Percentiles rank a stretch among this genome's conserved stretches.
These are phyloP conservation scores for Hypomecis punctinalis DNA, from an alignment of 2,888 invertebrate species.

Conservation along the genomic window DNA sequence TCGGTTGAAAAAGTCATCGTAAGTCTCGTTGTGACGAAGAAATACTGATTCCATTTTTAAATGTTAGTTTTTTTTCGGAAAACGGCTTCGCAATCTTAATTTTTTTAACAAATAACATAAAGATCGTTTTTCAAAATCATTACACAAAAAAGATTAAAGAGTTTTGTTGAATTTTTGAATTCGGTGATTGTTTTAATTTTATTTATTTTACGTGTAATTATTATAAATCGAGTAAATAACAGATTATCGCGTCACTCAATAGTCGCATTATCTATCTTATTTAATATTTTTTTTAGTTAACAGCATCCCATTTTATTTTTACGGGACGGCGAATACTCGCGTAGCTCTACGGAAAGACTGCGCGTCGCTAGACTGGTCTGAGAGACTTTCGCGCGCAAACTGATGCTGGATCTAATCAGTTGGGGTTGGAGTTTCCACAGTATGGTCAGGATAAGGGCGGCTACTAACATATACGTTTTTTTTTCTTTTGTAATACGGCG, in stretches of 20 bases:
- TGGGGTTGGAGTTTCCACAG: background rate
- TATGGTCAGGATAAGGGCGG: too few species aligned
- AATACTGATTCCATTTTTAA: conserved; percentile 61
- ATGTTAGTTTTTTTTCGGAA: background rate
- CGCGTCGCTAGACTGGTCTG: conserved; percentile 23
- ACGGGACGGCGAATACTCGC: conserved; percentile 9
- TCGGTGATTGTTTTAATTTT: too few species aligned
- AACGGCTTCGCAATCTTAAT: background rate
- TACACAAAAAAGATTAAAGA: too few species aligned
- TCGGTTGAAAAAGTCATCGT: conserved; percentile 74
- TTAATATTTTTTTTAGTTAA: background rate
- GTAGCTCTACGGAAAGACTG: background rate
- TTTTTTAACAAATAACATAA: too few species aligned
- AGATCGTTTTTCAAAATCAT: too few species aligned
- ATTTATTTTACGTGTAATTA: too few species aligned
- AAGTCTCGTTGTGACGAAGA: conserved; percentile 70
- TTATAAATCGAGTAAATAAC: too few species aligned
- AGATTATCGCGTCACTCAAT: too few species aligned
- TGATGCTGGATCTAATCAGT: background rate
- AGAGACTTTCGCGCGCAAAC: conserved; percentile 26
- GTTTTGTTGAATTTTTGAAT: too few species aligned
- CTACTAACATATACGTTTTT: too few species aligned
- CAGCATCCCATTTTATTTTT: conserved; percentile 1
- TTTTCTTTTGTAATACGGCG: too few species aligned
- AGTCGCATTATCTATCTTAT: too few species aligned